Conservation (phyloP, 2,797 vertebrate species). For the Ctenochaetus hawaiiensis region DNA sequence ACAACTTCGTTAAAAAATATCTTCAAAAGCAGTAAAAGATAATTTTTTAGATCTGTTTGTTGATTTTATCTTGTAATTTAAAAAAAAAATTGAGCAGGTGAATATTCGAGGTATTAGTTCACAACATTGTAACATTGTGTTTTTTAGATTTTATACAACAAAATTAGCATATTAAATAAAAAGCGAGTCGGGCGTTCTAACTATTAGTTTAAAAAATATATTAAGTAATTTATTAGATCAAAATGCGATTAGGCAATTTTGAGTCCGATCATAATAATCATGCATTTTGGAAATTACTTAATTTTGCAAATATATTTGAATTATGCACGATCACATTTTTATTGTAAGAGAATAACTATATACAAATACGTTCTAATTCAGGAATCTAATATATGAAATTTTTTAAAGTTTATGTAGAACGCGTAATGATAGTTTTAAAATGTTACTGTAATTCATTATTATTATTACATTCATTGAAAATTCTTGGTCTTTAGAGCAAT, state of each 20-base stretch:
- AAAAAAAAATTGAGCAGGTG: neutral
- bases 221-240: neutral
- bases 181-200: neutral
- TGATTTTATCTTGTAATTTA: neutral
- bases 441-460: too few species aligned
- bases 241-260: slow-evolving; percentile 12
- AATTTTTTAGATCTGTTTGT: neutral
- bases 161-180: slow-evolving; percentile 6
- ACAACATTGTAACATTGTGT: neutral
- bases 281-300: neutral
- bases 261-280: neutral
- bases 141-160: neutral
- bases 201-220: slow-evolving; percentile 1
- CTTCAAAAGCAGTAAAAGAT: slow-evolving; percentile 11
- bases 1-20: neutral
- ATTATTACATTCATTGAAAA: neutral
- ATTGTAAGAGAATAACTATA: neutral
- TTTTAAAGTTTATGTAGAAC: neutral
- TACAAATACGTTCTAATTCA: neutral
- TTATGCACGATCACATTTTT: neutral
- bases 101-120: neutral
- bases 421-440: neutral
- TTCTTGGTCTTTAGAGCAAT: neutral
- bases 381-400: slow-evolving; percentile 3
- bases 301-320: slow-evolving; percentile 9